Evolutionary conservation across 2,113 vertebrate genomes (phyloP).

Genomic region (Centropristis striata): DNA sequence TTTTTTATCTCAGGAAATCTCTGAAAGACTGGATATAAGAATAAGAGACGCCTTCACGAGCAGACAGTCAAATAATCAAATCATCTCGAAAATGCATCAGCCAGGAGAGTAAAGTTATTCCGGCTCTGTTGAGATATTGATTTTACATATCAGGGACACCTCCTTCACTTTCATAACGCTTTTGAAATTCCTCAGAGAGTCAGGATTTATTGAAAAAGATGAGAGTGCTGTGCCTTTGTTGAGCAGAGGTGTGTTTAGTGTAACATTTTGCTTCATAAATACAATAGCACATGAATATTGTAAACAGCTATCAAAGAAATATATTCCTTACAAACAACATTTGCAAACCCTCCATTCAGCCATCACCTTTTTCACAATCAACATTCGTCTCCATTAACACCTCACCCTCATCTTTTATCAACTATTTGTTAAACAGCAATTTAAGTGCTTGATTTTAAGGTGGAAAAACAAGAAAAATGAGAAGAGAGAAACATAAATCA

Average conservation of each 20-base stretch:
- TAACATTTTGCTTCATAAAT: not conserved
- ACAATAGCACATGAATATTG: not conserved
- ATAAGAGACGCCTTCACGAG: slow-evolving; percentile 7
- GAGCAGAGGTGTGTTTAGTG: not conserved
- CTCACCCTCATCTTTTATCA: slow-evolving; percentile 15
- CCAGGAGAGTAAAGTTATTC: slow-evolving; percentile 23
- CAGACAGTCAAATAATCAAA: slow-evolving; percentile 42
- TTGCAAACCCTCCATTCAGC: not conserved
- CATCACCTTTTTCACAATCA: not conserved
- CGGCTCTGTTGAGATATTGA: slow-evolving; percentile 53
- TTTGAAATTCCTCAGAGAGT: slow-evolving; percentile 22
- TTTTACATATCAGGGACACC: slow-evolving; percentile 41
- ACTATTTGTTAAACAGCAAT: slow-evolving; percentile 2
- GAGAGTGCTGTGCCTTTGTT: not conserved
- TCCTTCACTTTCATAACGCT: slow-evolving; percentile 15
- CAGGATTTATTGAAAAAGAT: slow-evolving; percentile 38
- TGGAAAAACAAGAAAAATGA: slow-evolving; percentile 5
- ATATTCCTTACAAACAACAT: slow-evolving; percentile 1
- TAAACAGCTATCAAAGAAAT: not conserved
- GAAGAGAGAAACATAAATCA: not conserved
- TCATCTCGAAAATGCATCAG: slow-evolving; percentile 24
- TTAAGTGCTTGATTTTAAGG: slow-evolving; percentile 21
- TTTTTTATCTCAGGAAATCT: slow-evolving; percentile 32
- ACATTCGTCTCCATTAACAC: not conserved
- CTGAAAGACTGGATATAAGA: not conserved